Evolutionary conservation across 2,113 vertebrate genomes (phyloP).

Genomic region (Montifringilla adamsi): DNA sequence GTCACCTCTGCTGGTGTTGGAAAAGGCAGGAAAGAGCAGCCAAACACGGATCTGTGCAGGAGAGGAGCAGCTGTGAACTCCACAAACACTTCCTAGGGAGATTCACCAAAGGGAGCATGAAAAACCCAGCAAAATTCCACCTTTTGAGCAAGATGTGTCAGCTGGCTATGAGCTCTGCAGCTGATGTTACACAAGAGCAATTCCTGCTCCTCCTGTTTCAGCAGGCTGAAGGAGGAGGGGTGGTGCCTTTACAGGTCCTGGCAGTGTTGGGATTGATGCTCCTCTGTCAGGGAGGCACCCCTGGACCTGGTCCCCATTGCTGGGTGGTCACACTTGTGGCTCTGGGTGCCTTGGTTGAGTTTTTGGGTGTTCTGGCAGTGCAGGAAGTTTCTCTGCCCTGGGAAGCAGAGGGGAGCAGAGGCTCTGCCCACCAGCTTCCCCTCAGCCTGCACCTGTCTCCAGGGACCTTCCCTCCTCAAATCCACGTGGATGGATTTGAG

Average conservation of each 20-base stretch:
- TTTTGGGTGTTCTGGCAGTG: neutral
- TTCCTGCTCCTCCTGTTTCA: neutral
- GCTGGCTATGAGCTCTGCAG: neutral
- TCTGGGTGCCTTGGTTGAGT: neutral
- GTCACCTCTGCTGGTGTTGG: neutral
- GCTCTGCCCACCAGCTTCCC: neutral
- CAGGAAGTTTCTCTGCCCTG: neutral
- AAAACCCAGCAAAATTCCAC: neutral
- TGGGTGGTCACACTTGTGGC: fast-evolving
- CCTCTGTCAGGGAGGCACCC: neutral
- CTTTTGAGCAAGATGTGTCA: neutral
- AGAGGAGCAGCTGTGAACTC: neutral
- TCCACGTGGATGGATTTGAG: fast-evolving
- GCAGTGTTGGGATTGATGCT: neutral
- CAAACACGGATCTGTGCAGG: fast-evolving
- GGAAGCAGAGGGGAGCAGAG: neutral
- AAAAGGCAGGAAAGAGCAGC: fast-evolving
- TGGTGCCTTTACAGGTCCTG: neutral
- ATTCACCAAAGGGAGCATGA: fast-evolving
- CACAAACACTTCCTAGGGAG: fast-evolving
- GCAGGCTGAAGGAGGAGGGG: fast-evolving
- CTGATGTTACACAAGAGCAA: neutral
- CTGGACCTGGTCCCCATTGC: fast-evolving
- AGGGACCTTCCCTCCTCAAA: neutral
- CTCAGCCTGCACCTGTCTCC: neutral